Base-by-base conservation (phyloP, 2,113 vertebrate genomes). In the Dipodomys spectabilis region DNA sequence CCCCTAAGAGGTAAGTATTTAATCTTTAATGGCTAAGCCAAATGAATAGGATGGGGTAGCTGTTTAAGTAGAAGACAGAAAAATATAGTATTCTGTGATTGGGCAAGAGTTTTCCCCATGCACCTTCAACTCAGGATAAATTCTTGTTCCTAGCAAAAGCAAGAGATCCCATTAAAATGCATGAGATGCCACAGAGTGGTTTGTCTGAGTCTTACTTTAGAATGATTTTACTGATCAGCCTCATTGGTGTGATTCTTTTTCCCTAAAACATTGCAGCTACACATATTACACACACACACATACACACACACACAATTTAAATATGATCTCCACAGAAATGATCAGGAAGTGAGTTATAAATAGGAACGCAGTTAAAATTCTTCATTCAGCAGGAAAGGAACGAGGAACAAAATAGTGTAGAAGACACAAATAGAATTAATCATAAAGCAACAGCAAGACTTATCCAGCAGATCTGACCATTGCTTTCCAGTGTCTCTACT, bases 121-220 rank as follows among this genome's bases (percentile, higher is more conserved):
- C 92, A 88, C 4, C 78, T 73, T 82, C 49, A 73, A 53, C 86
- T 91, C 91, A 68, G 44, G 20, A 44, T 65, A 75, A 32, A 73
- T 39, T 90, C 68, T n/a, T 78, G 7, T 69, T 95, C 62, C 71
- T 88, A 20, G 32, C 79, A 49, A 96, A 87, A 86, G 53, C 20
- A 87, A 73, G 16, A 62, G 45, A 75, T 65, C 13, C 62, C 74
- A 86, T 62, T 79, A 75, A 78, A 53, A 67, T 86, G 49, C 16
- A 92, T 20, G 27, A 39, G 1, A 62, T 8, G 1, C 35, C 71
- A 86, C 23, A 68, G 81, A 78, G 25, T 71, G 67, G 45, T 77
- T 27, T 93, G n/a, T 44, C 64, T 49, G 20, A 75, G 72, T 13
- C 35, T 95, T 72, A 81, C 91, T 92, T 94, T 75, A 83, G 67